A percentile compares a stretch with the other conserved stretches of the same genome.
Conservation (phyloP, 1,140 invertebrate genomes). For the Hesperophylax magnus region DNA sequence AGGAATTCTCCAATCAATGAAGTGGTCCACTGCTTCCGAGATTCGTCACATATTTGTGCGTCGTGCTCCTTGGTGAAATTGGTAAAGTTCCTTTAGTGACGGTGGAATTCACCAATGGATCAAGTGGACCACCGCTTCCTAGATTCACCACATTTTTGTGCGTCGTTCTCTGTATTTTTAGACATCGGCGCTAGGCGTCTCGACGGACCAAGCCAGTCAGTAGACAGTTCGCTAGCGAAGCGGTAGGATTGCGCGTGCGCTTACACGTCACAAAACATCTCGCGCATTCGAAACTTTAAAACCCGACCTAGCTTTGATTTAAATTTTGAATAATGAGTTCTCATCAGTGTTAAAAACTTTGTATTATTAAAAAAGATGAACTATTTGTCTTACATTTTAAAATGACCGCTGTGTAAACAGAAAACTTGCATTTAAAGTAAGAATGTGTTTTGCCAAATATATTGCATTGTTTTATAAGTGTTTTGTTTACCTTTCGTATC, state of each 20-base stretch:
- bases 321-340: too few relatives aligned
- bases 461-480: neutral
- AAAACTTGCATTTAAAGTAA: neutral
- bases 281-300: too few relatives aligned
- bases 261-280: neutral
- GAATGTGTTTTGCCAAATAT: constrained; percentile 12
- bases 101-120: neutral
- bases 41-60: too few relatives aligned
- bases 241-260: constrained; percentile 12
- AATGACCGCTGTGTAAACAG: too few relatives aligned
- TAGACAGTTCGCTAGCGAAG: constrained; percentile 19
- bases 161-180: constrained; percentile 5
- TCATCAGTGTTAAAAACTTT: too few relatives aligned
- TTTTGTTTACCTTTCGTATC: neutral
- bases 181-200: constrained; percentile 8
- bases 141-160: constrained; percentile 18
- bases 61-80: too few relatives aligned
- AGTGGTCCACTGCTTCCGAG: too few relatives aligned
- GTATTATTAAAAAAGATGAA: too few relatives aligned
- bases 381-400: too few relatives aligned
- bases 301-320: too few relatives aligned
- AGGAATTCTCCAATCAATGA: too few relatives aligned
- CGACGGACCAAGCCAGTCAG: neutral
- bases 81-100: too few relatives aligned
- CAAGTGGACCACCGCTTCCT: constrained; percentile 14